Evolutionary conservation across 2,113 vertebrate species (phyloP).

Genomic region (Furnarius figulus): DNA sequence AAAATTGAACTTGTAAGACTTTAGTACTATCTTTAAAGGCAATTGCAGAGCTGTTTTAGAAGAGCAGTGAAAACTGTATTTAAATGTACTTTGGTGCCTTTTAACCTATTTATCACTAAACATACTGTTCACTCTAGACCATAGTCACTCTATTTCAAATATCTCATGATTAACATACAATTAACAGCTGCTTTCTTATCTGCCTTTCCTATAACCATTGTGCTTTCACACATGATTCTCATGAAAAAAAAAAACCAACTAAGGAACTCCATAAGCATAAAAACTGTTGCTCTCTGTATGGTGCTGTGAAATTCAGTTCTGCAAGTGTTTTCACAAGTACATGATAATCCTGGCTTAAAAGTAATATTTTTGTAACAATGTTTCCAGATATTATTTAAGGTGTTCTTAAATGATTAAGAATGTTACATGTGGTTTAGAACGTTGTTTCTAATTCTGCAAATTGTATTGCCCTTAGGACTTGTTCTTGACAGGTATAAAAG

Average conservation of each 20-base stretch:
- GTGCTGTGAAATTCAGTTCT: background rate
- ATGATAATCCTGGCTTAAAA: background rate
- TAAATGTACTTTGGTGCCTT: background rate
- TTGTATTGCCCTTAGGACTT: background rate
- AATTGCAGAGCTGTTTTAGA: background rate
- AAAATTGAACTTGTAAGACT: constrained; percentile 63
- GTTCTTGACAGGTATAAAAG: background rate
- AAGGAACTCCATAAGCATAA: background rate
- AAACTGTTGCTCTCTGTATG: background rate
- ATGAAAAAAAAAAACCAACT: background rate
- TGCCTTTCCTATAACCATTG: constrained; percentile 58
- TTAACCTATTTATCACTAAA: constrained; percentile 35
- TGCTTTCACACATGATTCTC: constrained; percentile 81
- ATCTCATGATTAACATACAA: constrained; percentile 55
- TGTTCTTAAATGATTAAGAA: background rate
- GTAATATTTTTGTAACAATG: background rate
- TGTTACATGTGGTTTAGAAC: background rate
- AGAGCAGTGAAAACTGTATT: background rate
- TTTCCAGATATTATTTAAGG: background rate
- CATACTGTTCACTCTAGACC: constrained; percentile 41
- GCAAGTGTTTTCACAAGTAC: background rate
- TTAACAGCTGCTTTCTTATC: constrained; percentile 70
- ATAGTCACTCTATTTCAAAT: constrained; percentile 61
- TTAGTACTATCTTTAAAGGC: background rate
- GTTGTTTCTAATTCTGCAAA: background rate